Evolutionary conservation across 2,797 vertebrate genomes (phyloP).

Genomic region (Zenarchopterus dispar): DNA sequence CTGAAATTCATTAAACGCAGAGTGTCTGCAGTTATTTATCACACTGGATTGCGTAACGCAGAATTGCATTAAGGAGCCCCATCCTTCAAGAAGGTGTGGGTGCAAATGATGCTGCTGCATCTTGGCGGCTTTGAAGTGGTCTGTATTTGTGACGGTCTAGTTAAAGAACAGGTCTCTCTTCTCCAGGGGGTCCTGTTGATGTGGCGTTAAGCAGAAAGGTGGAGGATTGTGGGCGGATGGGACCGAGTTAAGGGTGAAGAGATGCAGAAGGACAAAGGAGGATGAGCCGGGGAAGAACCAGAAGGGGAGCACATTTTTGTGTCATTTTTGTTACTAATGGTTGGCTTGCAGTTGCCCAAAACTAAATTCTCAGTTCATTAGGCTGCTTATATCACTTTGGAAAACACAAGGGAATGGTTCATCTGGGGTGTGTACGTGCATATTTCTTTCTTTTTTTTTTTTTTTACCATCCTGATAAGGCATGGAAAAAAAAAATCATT

Average conservation of each 20-base stretch:
- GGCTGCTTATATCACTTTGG: slow-evolving; percentile 42
- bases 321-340: slow-evolving; percentile 55
- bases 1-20: slow-evolving; percentile 60
- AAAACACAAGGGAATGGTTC: slow-evolving; percentile 17
- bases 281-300: slow-evolving; percentile 42
- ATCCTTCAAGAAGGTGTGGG: slow-evolving; percentile 58
- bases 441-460: too few relatives aligned
- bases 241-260: slow-evolving; percentile 61
- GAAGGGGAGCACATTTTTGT: slow-evolving; percentile 53
- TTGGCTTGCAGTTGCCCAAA: slow-evolving; percentile 50
- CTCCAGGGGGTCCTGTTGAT: slow-evolving; percentile 59
- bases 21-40: slow-evolving; percentile 69
- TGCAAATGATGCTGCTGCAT: slow-evolving; percentile 41
- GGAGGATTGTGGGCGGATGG: slow-evolving; percentile 55
- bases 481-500: slow-evolving; percentile 32
- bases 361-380: slow-evolving; percentile 60
- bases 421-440: slow-evolving; percentile 1
- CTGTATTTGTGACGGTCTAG: slow-evolving; percentile 59
- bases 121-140: slow-evolving; percentile 41
- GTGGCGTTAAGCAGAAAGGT: slow-evolving; percentile 51
- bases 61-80: slow-evolving; percentile 58
- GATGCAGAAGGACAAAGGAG: slow-evolving; percentile 33
- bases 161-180: slow-evolving; percentile 67
- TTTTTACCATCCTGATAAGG: background rate
- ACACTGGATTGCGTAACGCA: slow-evolving; percentile 57